Conservation (phyloP, 30 jellyfish, hydroid and myxozoan genomes). For the Turritopsis rubra region DNA sequence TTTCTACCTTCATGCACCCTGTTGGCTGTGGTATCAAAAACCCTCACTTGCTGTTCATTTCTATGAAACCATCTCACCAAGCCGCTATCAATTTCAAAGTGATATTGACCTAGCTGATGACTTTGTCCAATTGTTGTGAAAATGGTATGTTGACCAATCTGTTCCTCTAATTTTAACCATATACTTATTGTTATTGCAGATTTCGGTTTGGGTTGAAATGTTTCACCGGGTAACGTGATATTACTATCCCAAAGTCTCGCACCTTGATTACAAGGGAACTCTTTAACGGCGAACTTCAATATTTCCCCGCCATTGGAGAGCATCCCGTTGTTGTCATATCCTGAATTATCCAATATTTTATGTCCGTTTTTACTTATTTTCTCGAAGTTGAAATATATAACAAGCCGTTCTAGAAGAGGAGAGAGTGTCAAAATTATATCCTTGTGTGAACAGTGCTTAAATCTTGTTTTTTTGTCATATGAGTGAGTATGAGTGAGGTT, state of each 20-base stretch:
- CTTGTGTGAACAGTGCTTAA: not conserved
- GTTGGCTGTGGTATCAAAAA: slow-evolving; percentile 40
- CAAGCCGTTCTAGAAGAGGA: slow-evolving; percentile 54
- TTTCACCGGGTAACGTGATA: not conserved
- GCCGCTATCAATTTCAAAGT: slow-evolving; percentile 60
- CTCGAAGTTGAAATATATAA: slow-evolving; percentile 66
- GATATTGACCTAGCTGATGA: slow-evolving; percentile 58
- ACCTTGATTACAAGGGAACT: slow-evolving; percentile 56
- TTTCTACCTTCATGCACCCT: slow-evolving; percentile 27
- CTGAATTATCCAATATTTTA: slow-evolving; percentile 56
- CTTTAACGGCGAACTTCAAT: not conserved
- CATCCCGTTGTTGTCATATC: slow-evolving; percentile 63
- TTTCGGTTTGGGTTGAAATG: slow-evolving; percentile 73
- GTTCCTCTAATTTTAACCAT: slow-evolving; percentile 59
- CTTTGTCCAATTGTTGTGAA: slow-evolving; percentile 70
- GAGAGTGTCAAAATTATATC: not conserved
- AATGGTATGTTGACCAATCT: slow-evolving; percentile 58
- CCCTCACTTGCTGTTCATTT: slow-evolving; percentile 53
- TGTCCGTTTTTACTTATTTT: slow-evolving; percentile 36
- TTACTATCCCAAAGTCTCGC: slow-evolving; percentile 43
- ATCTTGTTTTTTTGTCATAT: not conserved
- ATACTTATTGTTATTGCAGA: slow-evolving; percentile 70
- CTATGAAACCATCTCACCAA: slow-evolving; percentile 81
- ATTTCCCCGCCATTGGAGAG: slow-evolving; percentile 8
- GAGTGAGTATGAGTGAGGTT: not conserved